These are phyloP conservation scores for Zonitis immaculata DNA, from an alignment of 2,888 invertebrate genomes.

Conservation along the genomic window DNA sequence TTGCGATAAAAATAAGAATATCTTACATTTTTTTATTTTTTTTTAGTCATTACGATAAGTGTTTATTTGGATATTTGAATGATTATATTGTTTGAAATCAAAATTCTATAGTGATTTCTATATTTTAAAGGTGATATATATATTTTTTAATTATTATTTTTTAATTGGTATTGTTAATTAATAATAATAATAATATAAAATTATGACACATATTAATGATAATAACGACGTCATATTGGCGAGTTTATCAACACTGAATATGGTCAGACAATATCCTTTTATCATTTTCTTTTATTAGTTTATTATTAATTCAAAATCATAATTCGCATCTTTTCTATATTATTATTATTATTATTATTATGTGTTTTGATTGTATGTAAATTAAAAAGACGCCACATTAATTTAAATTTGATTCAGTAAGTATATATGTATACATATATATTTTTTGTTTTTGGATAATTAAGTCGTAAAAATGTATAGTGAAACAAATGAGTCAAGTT, in stretches of 20 bases:
- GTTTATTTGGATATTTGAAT: background rate
- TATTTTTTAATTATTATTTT: no score
- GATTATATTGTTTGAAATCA: background rate
- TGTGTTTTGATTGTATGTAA: no score
- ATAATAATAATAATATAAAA: background rate
- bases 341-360: background rate
- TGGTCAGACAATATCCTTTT: slow-evolving; percentile 13
- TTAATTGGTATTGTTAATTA: background rate
- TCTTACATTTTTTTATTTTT: background rate
- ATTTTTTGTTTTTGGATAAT: no score
- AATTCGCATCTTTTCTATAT: background rate
- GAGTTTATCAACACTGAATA: slow-evolving; percentile 9
- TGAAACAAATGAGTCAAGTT: no score
- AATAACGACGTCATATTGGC: slow-evolving; percentile 13
- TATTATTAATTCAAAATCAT: background rate
- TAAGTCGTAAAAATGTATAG: no score
- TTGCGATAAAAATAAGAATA: no score
- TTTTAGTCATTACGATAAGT: background rate
- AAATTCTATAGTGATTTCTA: no score
- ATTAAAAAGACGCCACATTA: no score
- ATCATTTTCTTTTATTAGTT: background rate
- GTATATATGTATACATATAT: no score
- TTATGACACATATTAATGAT: slow-evolving; percentile 10
- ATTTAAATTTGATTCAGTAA: no score
- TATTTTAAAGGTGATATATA: no score